phyloP scores from a whole-genome alignment of 2,797 vertebrate genomes.

The Hemibagrus guttatus region DNA sequence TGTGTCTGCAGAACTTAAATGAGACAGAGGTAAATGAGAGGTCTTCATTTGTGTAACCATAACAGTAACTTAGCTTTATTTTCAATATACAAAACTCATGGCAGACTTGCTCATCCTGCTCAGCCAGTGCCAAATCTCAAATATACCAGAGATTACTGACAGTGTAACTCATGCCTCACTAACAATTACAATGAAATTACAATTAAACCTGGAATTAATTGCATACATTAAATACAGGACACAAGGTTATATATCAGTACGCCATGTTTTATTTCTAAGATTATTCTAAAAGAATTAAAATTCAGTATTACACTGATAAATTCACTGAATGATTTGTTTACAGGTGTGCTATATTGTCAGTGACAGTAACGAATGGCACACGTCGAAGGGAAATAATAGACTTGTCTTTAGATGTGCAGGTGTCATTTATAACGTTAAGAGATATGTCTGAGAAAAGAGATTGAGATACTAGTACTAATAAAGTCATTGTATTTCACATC shows the following conservation, averaged over 20 bases:
- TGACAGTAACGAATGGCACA: slow-evolving; percentile 79
- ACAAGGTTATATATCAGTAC: not conserved
- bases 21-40: not conserved
- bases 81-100: not conserved
- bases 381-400: slow-evolving; percentile 77
- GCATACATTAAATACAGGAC: not conserved
- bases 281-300: slow-evolving; percentile 23
- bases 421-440: slow-evolving; percentile 74
- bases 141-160: not conserved
- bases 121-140: not conserved
- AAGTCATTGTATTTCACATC: slow-evolving; percentile 19
- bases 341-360: slow-evolving; percentile 77
- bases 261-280: slow-evolving; percentile 62
- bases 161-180: not conserved
- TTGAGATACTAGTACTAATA: slow-evolving; percentile 25
- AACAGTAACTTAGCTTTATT: not conserved
- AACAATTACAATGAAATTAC: not conserved
- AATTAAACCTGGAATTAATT: not conserved
- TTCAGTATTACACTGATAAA: slow-evolving; percentile 47
- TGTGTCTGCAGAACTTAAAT: slow-evolving; percentile 1
- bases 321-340: slow-evolving; percentile 78
- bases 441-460: slow-evolving; percentile 26
- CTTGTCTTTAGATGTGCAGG: slow-evolving; percentile 79
- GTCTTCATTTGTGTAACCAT: not conserved
- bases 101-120: not conserved